Base-by-base conservation (phyloP, 2,113 vertebrate species). In the Paradisaea rubra region DNA sequence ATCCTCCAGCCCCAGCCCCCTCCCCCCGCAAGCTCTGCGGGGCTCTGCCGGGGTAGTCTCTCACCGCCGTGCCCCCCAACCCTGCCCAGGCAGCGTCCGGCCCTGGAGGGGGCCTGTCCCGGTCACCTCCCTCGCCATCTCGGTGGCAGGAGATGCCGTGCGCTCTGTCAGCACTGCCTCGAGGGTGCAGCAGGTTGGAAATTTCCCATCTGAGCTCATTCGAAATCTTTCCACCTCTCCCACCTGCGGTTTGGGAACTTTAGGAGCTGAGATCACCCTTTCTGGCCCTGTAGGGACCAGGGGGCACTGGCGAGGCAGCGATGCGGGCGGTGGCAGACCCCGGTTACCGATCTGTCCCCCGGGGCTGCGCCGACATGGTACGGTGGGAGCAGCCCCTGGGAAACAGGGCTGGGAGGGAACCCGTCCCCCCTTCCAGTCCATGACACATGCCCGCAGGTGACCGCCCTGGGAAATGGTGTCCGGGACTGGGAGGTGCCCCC, bases 401-500 rank as follows among this genome's bases (percentile, higher is more conserved):
- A 30, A 70, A 49, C 6, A 2, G 47, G 24, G 15, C 28, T 33
- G 45, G 31, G 35, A n/a, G 17, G 20, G 19, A 7, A n/a, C 13
- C 5, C 4, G 11, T 19, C 9, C 17, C 11, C 35, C 2, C 13
- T 8, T 11, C 5, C 49, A 39, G 47, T 9, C 9, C 45, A 6
- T 1, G 5, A 50, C 45, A 15, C 13, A 7, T 11, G 39, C 17
- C 59, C n/a, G 4, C 10, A 14, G 57, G 25, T 33, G 44, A 31
- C n/a, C 1, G 13, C 5, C 0, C 7, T 65, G 37, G 18, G 21
- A 70, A 64, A n/a, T 0, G 21, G 28, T 12, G 22, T 27, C 37
- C 1, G 1, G 27, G 14, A 3, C 0, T 3, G 35, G n/a, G 21
- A 49, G 10, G 23, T 73, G 41, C 2, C 25, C 14, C 9, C 10